phyloP scores from a whole-genome alignment of 2,113 vertebrate genomes.

The Cathartes aura region DNA sequence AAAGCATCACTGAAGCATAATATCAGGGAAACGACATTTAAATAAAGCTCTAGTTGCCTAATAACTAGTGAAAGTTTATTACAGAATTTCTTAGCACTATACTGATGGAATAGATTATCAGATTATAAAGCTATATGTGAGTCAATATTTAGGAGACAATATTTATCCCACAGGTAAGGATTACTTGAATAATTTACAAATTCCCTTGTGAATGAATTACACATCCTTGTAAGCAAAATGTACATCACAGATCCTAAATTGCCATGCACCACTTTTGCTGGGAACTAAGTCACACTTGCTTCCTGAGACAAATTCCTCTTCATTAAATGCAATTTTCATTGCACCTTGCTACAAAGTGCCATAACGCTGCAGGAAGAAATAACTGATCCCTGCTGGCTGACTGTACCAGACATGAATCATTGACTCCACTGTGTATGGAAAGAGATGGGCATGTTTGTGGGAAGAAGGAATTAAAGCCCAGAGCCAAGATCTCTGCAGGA shows the following conservation, averaged over 20 bases:
- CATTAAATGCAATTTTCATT: neutral
- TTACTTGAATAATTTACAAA: constrained; percentile 16
- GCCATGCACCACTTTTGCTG: neutral
- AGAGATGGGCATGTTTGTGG: constrained; percentile 5
- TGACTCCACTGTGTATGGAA: neutral
- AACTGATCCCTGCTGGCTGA: constrained; percentile 18
- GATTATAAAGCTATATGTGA: neutral
- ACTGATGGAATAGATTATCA: neutral
- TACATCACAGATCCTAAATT: neutral
- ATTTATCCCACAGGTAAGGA: constrained; percentile 22
- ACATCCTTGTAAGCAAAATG: neutral
- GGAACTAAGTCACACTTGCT: neutral
- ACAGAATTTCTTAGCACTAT: neutral
- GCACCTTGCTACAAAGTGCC: constrained; percentile 1
- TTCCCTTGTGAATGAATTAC: neutral
- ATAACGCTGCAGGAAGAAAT: neutral
- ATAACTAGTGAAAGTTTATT: neutral
- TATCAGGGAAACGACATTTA: neutral
- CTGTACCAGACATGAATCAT: constrained; percentile 26
- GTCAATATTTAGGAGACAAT: neutral
- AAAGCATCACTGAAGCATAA: neutral
- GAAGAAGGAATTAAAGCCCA: constrained; percentile 15
- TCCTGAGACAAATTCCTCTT: neutral
- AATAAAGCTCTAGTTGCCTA: neutral
- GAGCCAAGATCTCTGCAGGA: constrained; percentile 37